Conservation (phyloP, 2,888 invertebrate genomes). For the Eupithecia subfuscata region DNA sequence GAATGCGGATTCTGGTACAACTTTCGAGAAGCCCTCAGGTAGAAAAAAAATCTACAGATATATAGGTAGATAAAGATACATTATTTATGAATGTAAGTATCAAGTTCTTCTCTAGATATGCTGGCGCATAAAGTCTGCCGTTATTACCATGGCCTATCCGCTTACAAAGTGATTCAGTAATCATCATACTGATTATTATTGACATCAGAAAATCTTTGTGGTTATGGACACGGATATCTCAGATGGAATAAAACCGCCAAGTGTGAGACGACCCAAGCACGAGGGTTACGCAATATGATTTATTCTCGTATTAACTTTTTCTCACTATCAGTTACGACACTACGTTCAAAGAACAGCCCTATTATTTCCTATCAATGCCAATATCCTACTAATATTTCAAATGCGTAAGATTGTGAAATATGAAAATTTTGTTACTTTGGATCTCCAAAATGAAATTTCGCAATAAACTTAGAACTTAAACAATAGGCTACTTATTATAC, state of each 20-base stretch:
- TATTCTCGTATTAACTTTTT: background rate
- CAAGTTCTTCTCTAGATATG: background rate
- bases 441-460: too few relatives aligned
- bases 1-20: slow-evolving; percentile 24
- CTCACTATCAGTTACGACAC: background rate
- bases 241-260: slow-evolving; percentile 1
- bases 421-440: too few relatives aligned
- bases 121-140: background rate
- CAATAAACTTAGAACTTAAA: too few relatives aligned
- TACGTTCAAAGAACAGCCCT: background rate
- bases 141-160: background rate
- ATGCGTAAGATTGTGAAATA: too few relatives aligned
- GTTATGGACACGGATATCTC: slow-evolving; percentile 8
- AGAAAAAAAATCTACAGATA: background rate
- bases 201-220: slow-evolving; percentile 12
- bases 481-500: too few relatives aligned
- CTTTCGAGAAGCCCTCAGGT: background rate
- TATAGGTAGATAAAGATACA: too few relatives aligned
- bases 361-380: background rate
- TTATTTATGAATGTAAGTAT: too few relatives aligned
- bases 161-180: background rate
- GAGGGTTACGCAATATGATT: background rate
- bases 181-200: background rate
- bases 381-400: too few relatives aligned
- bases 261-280: background rate